Conservation (phyloP, 2,888 invertebrate species). For the Arrhopalites spinosus region DNA sequence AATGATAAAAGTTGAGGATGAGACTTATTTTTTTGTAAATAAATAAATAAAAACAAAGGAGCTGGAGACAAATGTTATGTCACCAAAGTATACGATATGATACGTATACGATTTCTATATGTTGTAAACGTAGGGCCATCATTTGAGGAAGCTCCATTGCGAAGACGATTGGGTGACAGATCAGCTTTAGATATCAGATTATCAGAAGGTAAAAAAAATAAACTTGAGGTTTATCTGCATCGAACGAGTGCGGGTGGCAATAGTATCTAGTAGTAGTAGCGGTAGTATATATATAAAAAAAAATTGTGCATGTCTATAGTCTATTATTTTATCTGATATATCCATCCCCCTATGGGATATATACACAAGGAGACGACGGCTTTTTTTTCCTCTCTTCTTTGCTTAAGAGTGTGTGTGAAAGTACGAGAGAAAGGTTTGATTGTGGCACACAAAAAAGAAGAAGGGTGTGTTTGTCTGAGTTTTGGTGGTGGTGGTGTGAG, state of each 20-base stretch:
- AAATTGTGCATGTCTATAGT: conserved; percentile 1
- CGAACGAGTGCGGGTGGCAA: conserved; percentile 6
- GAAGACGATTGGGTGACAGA: conserved; percentile 65
- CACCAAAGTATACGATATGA: neutral
- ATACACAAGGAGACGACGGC: neutral
- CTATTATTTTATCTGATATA: neutral
- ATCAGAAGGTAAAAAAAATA: conserved; percentile 62
- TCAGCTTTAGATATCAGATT: conserved; percentile 63
- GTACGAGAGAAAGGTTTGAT: conserved; percentile 25
- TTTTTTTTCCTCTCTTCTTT: neutral
- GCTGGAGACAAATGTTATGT: neutral
- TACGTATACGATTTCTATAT: conserved; percentile 9
- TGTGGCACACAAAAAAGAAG: neutral
- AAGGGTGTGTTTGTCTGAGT: no score
- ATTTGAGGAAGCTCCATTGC: conserved; percentile 61
- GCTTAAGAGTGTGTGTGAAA: conserved; percentile 8
- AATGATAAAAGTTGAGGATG: neutral
- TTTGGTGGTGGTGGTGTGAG: neutral
- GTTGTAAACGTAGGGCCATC: conserved; percentile 58
- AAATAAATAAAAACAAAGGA: neutral
- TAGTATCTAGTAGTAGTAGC: no score
- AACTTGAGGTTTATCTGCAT: conserved; percentile 30
- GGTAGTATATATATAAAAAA: no score
- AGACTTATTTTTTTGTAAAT: neutral
- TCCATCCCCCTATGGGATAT: neutral